Conservation (phyloP, 1,140 invertebrate species). For the Bombus haemorrhoidalis region DNA sequence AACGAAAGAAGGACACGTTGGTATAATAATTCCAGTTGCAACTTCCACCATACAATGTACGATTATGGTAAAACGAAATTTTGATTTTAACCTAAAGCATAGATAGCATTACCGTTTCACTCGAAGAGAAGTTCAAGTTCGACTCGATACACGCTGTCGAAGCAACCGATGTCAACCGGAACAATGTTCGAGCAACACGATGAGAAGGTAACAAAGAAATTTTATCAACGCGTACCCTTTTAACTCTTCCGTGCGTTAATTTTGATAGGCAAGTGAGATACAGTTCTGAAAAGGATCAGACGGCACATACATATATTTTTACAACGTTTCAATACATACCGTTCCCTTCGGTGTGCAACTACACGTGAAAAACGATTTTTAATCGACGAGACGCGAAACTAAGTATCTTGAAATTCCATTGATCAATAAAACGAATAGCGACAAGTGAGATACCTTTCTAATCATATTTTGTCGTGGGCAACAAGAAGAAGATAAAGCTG, state of each 20-base stretch:
- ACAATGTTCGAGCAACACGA: background rate
- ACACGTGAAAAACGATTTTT: background rate
- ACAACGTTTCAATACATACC: background rate
- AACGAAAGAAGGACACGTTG: rapidly evolving
- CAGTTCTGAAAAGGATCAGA: background rate
- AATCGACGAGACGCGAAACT: background rate
- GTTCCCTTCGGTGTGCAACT: background rate
- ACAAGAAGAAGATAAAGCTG: background rate
- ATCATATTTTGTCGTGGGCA: background rate
- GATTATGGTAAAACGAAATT: background rate
- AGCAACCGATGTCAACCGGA: background rate
- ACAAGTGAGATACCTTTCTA: background rate
- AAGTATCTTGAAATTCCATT: background rate
- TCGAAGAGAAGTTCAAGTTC: background rate
- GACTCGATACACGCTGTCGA: background rate
- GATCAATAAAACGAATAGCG: background rate
- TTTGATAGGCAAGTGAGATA: background rate
- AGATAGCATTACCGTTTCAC: background rate
- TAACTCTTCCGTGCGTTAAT: conserved; percentile 1
- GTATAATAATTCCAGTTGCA: background rate
- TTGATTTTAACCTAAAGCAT: background rate
- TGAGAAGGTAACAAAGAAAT: background rate
- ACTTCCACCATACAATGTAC: background rate
- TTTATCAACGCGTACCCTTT: too few relatives aligned
- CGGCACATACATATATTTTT: conserved; percentile 12